phyloP scores from a whole-genome alignment of 1,140 invertebrate genomes.

The Cepaea nemoralis region DNA sequence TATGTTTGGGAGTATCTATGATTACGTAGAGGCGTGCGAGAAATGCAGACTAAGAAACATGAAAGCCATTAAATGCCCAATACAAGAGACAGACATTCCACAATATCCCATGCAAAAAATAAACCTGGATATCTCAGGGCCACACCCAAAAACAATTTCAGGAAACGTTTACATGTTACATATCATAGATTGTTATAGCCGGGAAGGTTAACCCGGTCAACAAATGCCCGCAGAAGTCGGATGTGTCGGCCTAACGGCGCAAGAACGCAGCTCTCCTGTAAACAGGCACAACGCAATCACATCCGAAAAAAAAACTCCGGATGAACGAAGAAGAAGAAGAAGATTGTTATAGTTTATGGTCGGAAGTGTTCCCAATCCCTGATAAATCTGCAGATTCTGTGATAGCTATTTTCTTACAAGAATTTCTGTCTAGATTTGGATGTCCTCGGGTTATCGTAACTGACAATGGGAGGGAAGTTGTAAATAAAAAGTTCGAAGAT shows the following conservation, averaged over 20 bases:
- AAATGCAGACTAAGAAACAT: background rate
- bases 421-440: background rate
- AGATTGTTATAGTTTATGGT: background rate
- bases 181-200: background rate
- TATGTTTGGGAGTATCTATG: background rate
- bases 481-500: background rate
- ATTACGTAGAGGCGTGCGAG: background rate
- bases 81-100: background rate
- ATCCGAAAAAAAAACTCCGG: too few relatives aligned
- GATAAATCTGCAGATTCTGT: too few relatives aligned
- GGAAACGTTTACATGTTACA: background rate
- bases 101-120: background rate
- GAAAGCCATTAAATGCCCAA: background rate
- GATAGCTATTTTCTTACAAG: background rate
- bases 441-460: background rate
- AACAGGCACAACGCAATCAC: too few relatives aligned
- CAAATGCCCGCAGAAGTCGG: too few relatives aligned
- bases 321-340: too few relatives aligned
- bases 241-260: too few relatives aligned
- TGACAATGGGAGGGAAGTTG: background rate
- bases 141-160: background rate
- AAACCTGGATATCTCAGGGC: background rate
- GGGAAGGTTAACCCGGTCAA: too few relatives aligned
- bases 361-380: background rate
- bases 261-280: too few relatives aligned